phyloP scores from a whole-genome alignment of 2,888 invertebrate genomes.

The Thalpophila matura region DNA sequence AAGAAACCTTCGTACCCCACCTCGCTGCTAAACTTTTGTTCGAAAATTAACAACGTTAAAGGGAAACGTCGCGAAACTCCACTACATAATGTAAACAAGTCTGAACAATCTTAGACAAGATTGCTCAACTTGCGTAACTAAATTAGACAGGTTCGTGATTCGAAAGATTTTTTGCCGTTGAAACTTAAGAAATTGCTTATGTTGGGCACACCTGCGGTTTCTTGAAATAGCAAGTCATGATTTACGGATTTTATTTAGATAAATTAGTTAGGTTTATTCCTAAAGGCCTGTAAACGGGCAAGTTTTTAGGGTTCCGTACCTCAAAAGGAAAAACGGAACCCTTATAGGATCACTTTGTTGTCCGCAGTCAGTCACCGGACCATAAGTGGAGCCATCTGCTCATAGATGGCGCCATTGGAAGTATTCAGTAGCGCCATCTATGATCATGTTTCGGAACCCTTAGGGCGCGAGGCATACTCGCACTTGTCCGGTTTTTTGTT shows the following conservation, averaged over 20 bases:
- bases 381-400: too few species aligned
- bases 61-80: slow-evolving; percentile 50
- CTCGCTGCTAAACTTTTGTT: slow-evolving; percentile 38
- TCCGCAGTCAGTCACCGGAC: too few species aligned
- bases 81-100: slow-evolving; percentile 60
- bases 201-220: slow-evolving; percentile 34
- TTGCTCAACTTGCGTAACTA: slow-evolving; percentile 55
- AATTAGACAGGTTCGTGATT: slow-evolving; percentile 49
- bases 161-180: slow-evolving; percentile 20
- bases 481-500: too few species aligned
- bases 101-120: slow-evolving; percentile 60
- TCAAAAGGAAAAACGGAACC: too few species aligned
- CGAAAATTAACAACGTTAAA: slow-evolving; percentile 53
- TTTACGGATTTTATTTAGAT: slow-evolving; percentile 7
- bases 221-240: neutral
- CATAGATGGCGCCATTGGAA: too few species aligned
- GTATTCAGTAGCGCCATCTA: too few species aligned
- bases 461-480: too few species aligned
- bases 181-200: slow-evolving; percentile 19
- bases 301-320: neutral
- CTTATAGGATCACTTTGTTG: too few species aligned
- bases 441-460: too few species aligned
- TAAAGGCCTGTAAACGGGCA: too few species aligned
- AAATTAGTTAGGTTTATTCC: too few species aligned
- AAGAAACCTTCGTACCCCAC: neutral